Base-by-base conservation (phyloP, 2,113 vertebrate genomes). In the Bothrops jararaca region DNA sequence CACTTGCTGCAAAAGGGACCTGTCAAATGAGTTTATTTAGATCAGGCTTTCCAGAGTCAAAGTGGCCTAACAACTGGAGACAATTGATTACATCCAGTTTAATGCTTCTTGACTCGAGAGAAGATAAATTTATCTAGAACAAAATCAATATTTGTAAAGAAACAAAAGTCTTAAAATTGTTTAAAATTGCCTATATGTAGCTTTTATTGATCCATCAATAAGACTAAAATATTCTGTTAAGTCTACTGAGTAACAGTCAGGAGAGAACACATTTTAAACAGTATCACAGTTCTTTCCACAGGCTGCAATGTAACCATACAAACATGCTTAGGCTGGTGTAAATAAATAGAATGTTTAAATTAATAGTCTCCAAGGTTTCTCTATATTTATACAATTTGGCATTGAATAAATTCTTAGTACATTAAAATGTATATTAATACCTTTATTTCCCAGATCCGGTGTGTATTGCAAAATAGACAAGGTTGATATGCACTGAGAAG, bases 401-500 rank as follows among this genome's bases (percentile, higher is more conserved):
- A 48, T 13, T 88, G 89, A 93, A 90, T 39, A 90, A 58, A 90
- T 26, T 95, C 95, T 60, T 87, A 80, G n/a, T 50, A 85, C 52
- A 7, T 94, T 45, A 92, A 58, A 91, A 92, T 91, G 91, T 89
- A 56, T 92, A 92, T 86, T 95, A 85, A 92, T 1, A 48, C 69
- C 87, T 94, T 64, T 96, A 12, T 95, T 96, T 93, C 95, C 92
- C 87, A 52, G 34, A 91, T 95, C 1, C 3, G 88, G 34, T 60
- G 7, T 85, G 24, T 91, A 69, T 4, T 88, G 80, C 22, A 92
- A 95, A 56, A 90, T 89, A 53, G 0, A 92, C 29, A 89, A 54
- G 11, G 90, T 48, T 1, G 18, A 42, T 90, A 87, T 85, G 88
- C 64, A 58, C 29, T 74, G 58, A 58, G 23, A 54, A 92, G 20